Evolutionary conservation across 2,888 invertebrate genomes (phyloP).

Genomic region (Syrista parreyssii): DNA sequence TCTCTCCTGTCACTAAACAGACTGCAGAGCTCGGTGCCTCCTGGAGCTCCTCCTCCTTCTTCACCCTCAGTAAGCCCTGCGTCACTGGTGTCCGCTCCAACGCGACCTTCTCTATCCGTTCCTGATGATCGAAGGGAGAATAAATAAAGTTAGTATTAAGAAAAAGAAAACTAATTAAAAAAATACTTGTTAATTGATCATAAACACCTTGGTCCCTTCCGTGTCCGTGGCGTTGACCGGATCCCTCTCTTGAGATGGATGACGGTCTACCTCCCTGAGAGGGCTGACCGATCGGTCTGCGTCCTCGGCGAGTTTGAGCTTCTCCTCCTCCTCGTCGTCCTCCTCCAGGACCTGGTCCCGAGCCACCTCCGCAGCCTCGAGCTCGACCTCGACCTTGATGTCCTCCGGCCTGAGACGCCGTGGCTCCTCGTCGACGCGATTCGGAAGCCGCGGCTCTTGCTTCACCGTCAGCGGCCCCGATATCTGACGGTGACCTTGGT

Average conservation of each 20-base stretch:
- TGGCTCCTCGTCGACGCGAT: conserved; percentile 38
- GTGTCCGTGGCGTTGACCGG: conserved; percentile 52
- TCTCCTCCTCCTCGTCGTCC: conserved; percentile 50
- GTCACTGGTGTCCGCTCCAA: conserved; percentile 59
- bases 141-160: background rate
- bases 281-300: conserved; percentile 54
- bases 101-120: conserved; percentile 55
- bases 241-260: conserved; percentile 43
- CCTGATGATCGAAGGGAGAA: conserved; percentile 32
- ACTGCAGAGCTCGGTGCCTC: conserved; percentile 47
- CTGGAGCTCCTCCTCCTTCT: conserved; percentile 63
- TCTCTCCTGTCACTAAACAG: conserved; percentile 39
- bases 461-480: conserved; percentile 21
- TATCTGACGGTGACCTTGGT: conserved; percentile 29
- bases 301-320: conserved; percentile 52
- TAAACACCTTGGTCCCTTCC: conserved; percentile 59
- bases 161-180: background rate
- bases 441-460: conserved; percentile 44
- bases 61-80: conserved; percentile 61
- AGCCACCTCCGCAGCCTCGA: conserved; percentile 57
- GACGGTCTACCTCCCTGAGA: conserved; percentile 50
- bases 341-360: conserved; percentile 34
- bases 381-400: conserved; percentile 70
- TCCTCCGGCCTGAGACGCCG: conserved; percentile 63
- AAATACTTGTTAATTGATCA: background rate